A percentile compares a stretch with the other conserved stretches of the same genome.
Conservation (phyloP, 2,113 vertebrate species). For the Sula dactylatra region DNA sequence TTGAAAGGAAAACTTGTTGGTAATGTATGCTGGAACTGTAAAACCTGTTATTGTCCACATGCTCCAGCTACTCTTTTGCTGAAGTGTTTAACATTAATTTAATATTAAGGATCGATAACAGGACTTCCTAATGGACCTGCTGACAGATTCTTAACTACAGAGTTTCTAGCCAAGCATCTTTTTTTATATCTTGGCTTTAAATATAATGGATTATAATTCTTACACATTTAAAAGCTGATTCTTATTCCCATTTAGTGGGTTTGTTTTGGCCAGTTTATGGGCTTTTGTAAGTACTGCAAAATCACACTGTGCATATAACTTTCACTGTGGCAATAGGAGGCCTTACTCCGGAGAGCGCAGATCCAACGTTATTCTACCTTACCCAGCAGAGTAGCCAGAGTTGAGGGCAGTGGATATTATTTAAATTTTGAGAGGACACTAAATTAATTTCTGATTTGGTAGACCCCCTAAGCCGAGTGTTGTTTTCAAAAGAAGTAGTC, state of each 20-base stretch:
- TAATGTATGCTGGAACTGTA: not conserved
- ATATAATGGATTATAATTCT: not conserved
- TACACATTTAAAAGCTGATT: slow-evolving; percentile 15
- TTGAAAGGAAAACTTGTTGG: not conserved
- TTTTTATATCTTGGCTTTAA: slow-evolving; percentile 10
- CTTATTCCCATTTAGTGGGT: slow-evolving; percentile 2
- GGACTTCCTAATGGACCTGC: slow-evolving; percentile 10
- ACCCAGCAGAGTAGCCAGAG: not conserved
- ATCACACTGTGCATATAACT: not conserved
- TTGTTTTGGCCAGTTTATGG: not conserved
- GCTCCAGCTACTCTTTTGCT: not conserved
- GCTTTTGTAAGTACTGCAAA: not conserved
- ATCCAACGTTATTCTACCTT: not conserved
- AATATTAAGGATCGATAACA: not conserved
- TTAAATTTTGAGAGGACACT: slow-evolving; percentile 10
- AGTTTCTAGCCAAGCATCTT: not conserved
- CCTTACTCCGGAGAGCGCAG: not conserved
- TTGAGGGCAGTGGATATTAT: not conserved
- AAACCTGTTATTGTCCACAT: not conserved
- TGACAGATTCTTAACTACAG: slow-evolving; percentile 1
- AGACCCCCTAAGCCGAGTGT: not conserved
- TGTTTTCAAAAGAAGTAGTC: slow-evolving; percentile 10
- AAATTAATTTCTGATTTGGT: slow-evolving; percentile 31
- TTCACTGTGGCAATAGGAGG: not conserved
- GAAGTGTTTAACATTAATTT: not conserved